Percentiles rank a stretch among this genome's conserved stretches.
Conservation (phyloP, 1,140 invertebrate species). For the Drosophila ercepeae region DNA sequence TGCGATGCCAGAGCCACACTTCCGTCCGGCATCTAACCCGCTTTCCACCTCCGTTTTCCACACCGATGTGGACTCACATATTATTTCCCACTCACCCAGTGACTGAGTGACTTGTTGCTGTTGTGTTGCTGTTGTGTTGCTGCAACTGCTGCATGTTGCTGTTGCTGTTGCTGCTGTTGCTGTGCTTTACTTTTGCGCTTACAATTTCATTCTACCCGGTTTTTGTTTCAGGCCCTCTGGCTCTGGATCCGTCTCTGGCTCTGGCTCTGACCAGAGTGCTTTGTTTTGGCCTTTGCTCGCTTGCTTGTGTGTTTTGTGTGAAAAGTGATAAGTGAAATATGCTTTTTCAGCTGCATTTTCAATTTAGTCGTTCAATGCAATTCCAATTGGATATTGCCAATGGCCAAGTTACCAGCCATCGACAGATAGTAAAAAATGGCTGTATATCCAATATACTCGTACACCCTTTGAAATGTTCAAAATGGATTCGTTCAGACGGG, state of each 20-base stretch:
- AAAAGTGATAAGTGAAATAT: constrained; percentile 81
- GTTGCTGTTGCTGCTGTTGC: constrained; percentile 23
- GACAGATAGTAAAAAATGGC: constrained; percentile 11
- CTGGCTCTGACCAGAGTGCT: constrained; percentile 18
- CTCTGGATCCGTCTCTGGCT: neutral
- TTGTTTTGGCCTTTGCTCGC: constrained; percentile 44
- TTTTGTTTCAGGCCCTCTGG: constrained; percentile 17
- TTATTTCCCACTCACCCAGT: constrained; percentile 58
- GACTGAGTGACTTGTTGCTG: constrained; percentile 59
- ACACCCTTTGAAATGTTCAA: constrained; percentile 21
- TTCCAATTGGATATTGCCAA: constrained; percentile 74
- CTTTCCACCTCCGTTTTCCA: constrained; percentile 7
- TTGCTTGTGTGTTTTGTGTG: constrained; percentile 64
- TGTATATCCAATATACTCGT: neutral
- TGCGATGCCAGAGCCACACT: constrained; percentile 58
- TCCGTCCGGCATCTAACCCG: constrained; percentile 37
- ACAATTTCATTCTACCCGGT: constrained; percentile 69
- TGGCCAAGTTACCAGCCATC: constrained; percentile 42
- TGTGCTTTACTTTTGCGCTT: constrained; percentile 69
- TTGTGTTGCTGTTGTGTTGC: constrained; percentile 29
- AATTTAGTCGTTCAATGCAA: constrained; percentile 79
- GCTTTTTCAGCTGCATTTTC: constrained; percentile 77
- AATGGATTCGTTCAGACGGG: constrained; percentile 25
- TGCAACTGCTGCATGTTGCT: neutral
- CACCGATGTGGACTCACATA: constrained; percentile 10